phyloP scores from a whole-genome alignment of 2,113 vertebrate genomes.

The Ailurus styani region DNA sequence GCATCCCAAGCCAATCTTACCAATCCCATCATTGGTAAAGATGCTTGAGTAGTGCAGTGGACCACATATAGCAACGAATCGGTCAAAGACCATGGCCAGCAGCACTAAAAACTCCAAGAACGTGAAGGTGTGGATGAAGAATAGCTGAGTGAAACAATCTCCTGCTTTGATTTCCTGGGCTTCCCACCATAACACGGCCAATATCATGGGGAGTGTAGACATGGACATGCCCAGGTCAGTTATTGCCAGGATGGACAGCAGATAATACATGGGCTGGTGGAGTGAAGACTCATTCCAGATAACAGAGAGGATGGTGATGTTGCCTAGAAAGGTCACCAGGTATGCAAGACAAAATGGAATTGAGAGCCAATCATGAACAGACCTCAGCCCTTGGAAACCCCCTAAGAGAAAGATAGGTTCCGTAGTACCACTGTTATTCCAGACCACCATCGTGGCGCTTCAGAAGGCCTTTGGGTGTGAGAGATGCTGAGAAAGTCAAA shows the following conservation, averaged over 20 bases:
- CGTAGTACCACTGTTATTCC: background rate
- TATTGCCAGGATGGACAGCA: constrained; percentile 13
- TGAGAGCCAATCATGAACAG: constrained; percentile 5
- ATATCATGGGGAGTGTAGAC: background rate
- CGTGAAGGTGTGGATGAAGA: constrained; percentile 33
- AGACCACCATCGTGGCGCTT: background rate
- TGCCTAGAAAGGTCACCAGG: background rate
- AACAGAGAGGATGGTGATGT: background rate
- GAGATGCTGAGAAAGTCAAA: background rate
- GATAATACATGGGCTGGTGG: constrained; percentile 20
- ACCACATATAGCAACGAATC: background rate
- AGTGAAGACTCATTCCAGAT: constrained; percentile 20
- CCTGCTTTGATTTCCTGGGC: background rate
- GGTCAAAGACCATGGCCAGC: background rate
- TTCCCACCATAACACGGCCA: background rate
- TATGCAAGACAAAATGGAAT: constrained; percentile 41
- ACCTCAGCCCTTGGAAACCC: background rate
- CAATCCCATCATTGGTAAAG: background rate
- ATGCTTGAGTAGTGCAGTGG: background rate
- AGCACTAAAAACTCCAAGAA: constrained; percentile 1
- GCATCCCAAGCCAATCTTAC: background rate
- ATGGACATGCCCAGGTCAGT: background rate
- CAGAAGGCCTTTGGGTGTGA: background rate
- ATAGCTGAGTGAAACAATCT: constrained; percentile 28
- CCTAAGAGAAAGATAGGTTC: background rate